Conservation (phyloP, 2,797 vertebrate species). For the Neopelma chrysocephalum region DNA sequence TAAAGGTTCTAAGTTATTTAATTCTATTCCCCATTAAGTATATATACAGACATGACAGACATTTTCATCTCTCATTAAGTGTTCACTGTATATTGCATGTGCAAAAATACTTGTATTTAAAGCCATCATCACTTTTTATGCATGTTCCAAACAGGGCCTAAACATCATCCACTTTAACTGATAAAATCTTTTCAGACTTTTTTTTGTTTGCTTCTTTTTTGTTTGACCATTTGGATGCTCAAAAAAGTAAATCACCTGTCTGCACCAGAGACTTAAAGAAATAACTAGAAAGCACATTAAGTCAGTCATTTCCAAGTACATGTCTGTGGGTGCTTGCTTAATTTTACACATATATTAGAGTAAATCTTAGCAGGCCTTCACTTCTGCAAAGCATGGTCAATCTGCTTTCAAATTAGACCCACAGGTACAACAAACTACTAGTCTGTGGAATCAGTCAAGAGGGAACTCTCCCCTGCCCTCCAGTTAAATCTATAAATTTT, state of each 20-base stretch:
- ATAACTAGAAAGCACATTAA: background rate
- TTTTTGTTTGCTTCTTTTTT: background rate
- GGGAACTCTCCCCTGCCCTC: background rate
- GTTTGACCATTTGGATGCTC: background rate
- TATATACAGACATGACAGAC: background rate
- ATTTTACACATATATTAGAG: background rate
- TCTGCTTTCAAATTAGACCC: background rate
- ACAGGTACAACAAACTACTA: background rate
- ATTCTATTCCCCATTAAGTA: background rate
- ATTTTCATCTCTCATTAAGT: background rate
- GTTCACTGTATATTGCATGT: background rate
- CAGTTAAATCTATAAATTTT: background rate
- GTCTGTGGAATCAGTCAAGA: background rate
- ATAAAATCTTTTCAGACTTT: background rate
- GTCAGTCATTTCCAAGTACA: background rate
- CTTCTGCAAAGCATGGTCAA: background rate
- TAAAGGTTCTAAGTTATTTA: background rate
- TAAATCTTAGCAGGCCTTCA: background rate
- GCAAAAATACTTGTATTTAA: background rate
- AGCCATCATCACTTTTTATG: background rate
- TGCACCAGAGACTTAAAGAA: background rate
- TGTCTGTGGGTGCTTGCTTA: background rate
- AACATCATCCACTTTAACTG: background rate
- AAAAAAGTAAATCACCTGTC: background rate
- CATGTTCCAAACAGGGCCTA: background rate